phyloP scores from a whole-genome alignment of 1,140 invertebrate genomes.

The Gonioctena quinquepunctata region DNA sequence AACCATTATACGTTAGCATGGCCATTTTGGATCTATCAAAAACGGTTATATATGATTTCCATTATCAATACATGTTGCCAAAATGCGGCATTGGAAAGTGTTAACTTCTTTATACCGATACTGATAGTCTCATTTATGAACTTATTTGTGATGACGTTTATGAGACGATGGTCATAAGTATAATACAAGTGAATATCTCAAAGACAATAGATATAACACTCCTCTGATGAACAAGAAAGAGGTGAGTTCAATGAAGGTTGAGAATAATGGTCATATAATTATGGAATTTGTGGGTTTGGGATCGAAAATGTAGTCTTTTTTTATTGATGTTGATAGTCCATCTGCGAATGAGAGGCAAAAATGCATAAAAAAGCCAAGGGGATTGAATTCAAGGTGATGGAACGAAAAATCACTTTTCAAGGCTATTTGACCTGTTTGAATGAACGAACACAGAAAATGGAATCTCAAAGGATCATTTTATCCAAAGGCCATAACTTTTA shows the following conservation, averaged over 20 bases:
- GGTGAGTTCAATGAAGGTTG: conserved; percentile 58
- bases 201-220: conserved; percentile 41
- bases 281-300: conserved; percentile 40
- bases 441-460: conserved; percentile 11
- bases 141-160: conserved; percentile 38
- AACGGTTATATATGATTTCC: not conserved
- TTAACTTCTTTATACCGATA: conserved; percentile 52
- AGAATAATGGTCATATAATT: conserved; percentile 32
- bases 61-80: not conserved
- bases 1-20: conserved; percentile 4
- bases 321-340: no score
- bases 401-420: conserved; percentile 32
- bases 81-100: not conserved
- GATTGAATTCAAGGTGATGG: conserved; percentile 30
- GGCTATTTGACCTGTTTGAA: conserved; percentile 35
- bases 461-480: conserved; percentile 18
- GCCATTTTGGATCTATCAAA: not conserved
- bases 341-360: no score
- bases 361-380: conserved; percentile 33
- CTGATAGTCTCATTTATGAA: conserved; percentile 53
- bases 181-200: conserved; percentile 43
- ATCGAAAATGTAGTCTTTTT: conserved; percentile 55
- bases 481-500: conserved; percentile 31
- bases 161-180: conserved; percentile 26
- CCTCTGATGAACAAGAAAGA: conserved; percentile 56